Evolutionary conservation across 2,888 invertebrate genomes (phyloP).

Genomic region (Phyto melanocephala): DNA sequence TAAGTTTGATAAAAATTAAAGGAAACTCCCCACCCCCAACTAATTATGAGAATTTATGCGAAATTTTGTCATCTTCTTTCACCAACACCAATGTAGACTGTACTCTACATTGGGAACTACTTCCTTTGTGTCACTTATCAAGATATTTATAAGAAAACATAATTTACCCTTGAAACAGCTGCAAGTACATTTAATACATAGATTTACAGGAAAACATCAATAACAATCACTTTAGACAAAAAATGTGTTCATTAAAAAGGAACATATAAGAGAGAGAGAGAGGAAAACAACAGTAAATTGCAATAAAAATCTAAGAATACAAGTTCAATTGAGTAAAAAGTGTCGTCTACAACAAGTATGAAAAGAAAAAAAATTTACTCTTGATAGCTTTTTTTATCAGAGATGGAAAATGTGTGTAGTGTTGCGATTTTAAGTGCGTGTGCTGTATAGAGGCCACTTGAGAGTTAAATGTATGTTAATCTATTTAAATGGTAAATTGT

Average conservation of each 20-base stretch:
- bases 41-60: too few species aligned
- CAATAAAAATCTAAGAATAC: constrained; percentile 6
- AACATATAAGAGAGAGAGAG: not conserved
- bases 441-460: not conserved
- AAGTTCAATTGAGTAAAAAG: not conserved
- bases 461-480: not conserved
- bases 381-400: not conserved
- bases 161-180: constrained; percentile 22
- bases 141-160: not conserved
- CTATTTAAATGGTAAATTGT: constrained; percentile 2
- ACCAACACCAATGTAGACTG: too few species aligned
- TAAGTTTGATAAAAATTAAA: too few species aligned
- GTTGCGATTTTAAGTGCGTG: not conserved
- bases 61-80: too few species aligned
- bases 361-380: not conserved
- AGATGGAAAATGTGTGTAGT: not conserved
- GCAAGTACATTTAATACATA: not conserved
- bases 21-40: too few species aligned
- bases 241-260: constrained; percentile 17
- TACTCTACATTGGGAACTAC: too few species aligned
- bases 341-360: not conserved
- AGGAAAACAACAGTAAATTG: not conserved
- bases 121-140: too few species aligned
- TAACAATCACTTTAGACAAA: constrained; percentile 20
- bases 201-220: constrained; percentile 27